Evolutionary conservation across 2,888 invertebrate genomes (phyloP), one percentile per base, ranked within the genome.

Genomic region (Phasia obesa): DNA sequence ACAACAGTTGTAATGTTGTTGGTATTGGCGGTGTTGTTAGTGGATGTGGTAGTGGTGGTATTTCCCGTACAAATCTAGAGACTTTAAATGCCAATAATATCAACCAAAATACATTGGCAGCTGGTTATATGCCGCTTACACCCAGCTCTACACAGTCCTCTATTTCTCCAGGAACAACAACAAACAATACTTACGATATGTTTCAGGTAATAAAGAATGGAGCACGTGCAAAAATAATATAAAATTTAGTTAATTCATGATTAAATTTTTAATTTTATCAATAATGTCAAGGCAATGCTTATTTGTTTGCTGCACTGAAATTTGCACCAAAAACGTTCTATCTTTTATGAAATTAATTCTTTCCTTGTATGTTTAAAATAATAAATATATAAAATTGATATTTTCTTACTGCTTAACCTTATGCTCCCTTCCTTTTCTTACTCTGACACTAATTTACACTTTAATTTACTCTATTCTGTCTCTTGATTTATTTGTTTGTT

Each of bases 141-240:
- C 90, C 91, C 38, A 90, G 88, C 75, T 91, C 91, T 65, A 90
- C 90, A 42, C 90, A 90, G 84, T 90, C 91, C 17, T 90, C 90
- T 80, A 88, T 89, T 65, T 91, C 91, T 74, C 90, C 88, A 21
- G 87, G 90, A 71, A 89, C 88, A 71, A 86, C 88, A 57, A 84
- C 87, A 44, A 83, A 84, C 75, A 90, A 89, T 85, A 87, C 89
- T 59, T 90, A 88, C 85, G 91, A 91, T 84, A 88, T 89, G 84
- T 91, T 91, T 87, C 90, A 91, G 89, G 91, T 91, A 86, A 89
- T 38, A 55, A 59, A 51, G 49, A 60, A 47, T 21, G 15, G n/a
- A 42, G 2, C 47, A 65, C 31, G n/a, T 64, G 15, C 1, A 13
- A 1, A 17, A 2, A 7, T 31, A 19, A 6, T 9, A 11, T 31